phyloP scores from a whole-genome alignment of 2,888 invertebrate species.

The Lepidocyrtinus sp. region DNA sequence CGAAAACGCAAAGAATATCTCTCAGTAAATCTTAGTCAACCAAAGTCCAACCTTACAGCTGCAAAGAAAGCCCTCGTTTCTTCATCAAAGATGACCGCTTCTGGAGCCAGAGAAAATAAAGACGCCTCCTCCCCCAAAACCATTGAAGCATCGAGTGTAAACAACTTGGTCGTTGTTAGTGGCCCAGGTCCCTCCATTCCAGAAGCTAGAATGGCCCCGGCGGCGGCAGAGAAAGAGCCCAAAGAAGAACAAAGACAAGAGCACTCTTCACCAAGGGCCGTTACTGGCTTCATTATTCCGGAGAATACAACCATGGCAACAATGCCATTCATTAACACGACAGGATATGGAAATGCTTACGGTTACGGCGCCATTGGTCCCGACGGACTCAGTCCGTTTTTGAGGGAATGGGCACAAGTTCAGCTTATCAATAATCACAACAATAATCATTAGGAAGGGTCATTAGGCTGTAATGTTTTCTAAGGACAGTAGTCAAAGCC shows the following conservation, averaged over 20 bases:
- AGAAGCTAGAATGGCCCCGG: not conserved
- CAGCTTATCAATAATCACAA: conserved; percentile 59
- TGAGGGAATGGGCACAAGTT: conserved; percentile 63
- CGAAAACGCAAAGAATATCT: conserved; percentile 35
- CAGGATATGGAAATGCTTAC: conserved; percentile 4
- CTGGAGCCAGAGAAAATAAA: conserved; percentile 29
- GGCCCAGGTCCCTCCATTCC: conserved; percentile 19
- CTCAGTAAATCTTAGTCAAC: not conserved
- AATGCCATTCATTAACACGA: conserved; percentile 29
- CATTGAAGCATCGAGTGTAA: conserved; percentile 42
- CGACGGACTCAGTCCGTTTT: conserved; percentile 28
- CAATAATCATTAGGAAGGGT: not conserved
- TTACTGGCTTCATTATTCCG: conserved; percentile 41
- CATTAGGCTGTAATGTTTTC: not conserved
- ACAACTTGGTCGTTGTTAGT: conserved; percentile 49
- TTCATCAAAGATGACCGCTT: conserved; percentile 22
- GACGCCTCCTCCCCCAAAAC: conserved; percentile 39
- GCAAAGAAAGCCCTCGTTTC: conserved; percentile 36
- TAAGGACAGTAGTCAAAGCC: not conserved
- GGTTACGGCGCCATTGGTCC: not conserved
- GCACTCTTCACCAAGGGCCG: conserved; percentile 34
- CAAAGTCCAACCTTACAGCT: not conserved
- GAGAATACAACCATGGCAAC: conserved; percentile 40
- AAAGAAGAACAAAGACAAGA: not conserved
- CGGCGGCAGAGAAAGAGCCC: conserved; percentile 8